Conservation (phyloP, 2,113 vertebrate genomes). For the Machaerirhynchus nigripectus region DNA sequence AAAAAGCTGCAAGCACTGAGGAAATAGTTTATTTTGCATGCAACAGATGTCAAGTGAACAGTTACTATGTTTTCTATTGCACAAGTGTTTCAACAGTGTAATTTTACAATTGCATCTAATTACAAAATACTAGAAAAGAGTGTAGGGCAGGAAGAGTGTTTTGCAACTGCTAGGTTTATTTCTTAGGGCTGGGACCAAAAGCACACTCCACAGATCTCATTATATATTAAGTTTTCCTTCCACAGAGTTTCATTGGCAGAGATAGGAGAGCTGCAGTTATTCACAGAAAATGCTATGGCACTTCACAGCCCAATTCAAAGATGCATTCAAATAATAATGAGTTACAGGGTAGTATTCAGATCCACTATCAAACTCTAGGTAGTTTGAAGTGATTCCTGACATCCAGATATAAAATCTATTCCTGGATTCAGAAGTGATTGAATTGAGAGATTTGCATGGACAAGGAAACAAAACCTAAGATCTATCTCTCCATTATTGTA, state of each 20-base stretch:
- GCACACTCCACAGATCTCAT: neutral
- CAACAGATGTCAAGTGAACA: neutral
- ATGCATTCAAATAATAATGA: neutral
- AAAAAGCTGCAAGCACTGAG: neutral
- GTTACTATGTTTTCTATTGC: neutral
- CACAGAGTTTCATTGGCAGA: neutral
- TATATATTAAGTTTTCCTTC: neutral
- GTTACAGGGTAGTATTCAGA: neutral
- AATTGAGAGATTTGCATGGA: neutral
- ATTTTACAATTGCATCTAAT: neutral
- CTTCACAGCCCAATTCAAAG: neutral
- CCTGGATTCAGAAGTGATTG: neutral
- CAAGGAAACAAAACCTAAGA: neutral
- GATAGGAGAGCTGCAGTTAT: neutral
- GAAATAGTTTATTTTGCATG: neutral
- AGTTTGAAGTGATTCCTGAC: neutral
- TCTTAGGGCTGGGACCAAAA: neutral
- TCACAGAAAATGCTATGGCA: neutral
- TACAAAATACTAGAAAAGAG: neutral
- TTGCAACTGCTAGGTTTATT: neutral
- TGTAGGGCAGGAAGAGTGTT: neutral
- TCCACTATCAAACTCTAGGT: neutral
- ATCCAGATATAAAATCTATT: neutral
- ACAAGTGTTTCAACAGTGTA: neutral
- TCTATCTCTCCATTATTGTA: neutral